Conservation (phyloP, 2,888 invertebrate genomes). For the Junonia oenone region DNA sequence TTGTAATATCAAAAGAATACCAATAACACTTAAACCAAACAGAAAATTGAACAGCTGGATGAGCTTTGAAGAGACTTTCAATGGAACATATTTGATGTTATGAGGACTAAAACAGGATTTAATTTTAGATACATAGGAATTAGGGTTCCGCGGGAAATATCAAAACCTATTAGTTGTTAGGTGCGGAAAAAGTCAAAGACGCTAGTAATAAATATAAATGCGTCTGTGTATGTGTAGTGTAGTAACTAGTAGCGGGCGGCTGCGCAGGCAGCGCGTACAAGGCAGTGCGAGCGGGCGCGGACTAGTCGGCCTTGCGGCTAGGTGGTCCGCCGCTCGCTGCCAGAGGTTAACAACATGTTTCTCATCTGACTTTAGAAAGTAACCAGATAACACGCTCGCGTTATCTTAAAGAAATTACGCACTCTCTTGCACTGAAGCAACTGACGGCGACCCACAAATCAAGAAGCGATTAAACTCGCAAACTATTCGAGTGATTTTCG, state of each 20-base stretch:
- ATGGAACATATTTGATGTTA: too few relatives aligned
- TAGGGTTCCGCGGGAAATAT: too few relatives aligned
- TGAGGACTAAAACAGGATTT: too few relatives aligned
- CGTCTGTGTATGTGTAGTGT: slow-evolving; percentile 24
- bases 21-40: too few relatives aligned
- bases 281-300: slow-evolving; percentile 45
- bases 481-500: neutral
- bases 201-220: slow-evolving; percentile 12
- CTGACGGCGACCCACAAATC: slow-evolving; percentile 11
- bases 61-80: too few relatives aligned
- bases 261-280: slow-evolving; percentile 24
- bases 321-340: slow-evolving; percentile 63
- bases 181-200: neutral
- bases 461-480: slow-evolving; percentile 9
- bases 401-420: slow-evolving; percentile 43
- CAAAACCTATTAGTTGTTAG: too few relatives aligned
- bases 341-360: slow-evolving; percentile 76
- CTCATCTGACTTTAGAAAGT: slow-evolving; percentile 77
- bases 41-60: too few relatives aligned
- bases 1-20: too few relatives aligned
- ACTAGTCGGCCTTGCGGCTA: slow-evolving; percentile 62
- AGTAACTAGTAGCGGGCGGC: neutral
- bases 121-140: too few relatives aligned
- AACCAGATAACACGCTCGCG: slow-evolving; percentile 53
- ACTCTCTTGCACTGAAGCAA: slow-evolving; percentile 16